Percentiles rank a stretch among this genome's conserved stretches.
phyloP scores from a whole-genome alignment of 2,888 invertebrate species.

The Synergus gifuensis region DNA sequence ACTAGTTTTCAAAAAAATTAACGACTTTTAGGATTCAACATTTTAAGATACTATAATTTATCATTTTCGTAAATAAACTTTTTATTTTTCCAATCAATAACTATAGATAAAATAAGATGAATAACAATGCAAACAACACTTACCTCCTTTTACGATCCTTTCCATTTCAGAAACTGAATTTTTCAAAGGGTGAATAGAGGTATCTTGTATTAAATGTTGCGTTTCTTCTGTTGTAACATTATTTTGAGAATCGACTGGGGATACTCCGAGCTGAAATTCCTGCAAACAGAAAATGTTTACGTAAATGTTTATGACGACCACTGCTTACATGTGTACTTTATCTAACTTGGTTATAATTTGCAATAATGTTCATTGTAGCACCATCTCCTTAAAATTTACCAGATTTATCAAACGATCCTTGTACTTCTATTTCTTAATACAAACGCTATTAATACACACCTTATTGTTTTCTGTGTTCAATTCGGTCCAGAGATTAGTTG shows the following conservation, averaged over 20 bases:
- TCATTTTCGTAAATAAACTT: too few relatives aligned
- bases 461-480: conserved; percentile 58
- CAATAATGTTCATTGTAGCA: too few relatives aligned
- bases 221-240: conserved; percentile 61
- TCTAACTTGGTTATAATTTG: too few relatives aligned
- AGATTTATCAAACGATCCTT: too few relatives aligned
- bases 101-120: too few relatives aligned
- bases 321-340: too few relatives aligned
- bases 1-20: neutral
- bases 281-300: neutral
- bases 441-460: conserved; percentile 49
- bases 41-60: too few relatives aligned
- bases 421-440: neutral
- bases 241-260: conserved; percentile 51
- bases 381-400: too few relatives aligned
- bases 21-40: too few relatives aligned
- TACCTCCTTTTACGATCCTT: conserved; percentile 82
- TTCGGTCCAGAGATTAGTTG: conserved; percentile 71
- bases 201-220: conserved; percentile 61
- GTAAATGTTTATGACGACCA: neutral
- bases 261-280: conserved; percentile 21
- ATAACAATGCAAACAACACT: conserved; percentile 48
- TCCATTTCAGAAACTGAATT: conserved; percentile 80
- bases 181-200: conserved; percentile 72
- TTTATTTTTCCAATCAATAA: too few relatives aligned